These are phyloP conservation scores for Pseudorectes ferrugineus DNA, from an alignment of 2,113 vertebrate species.

Conservation along the genomic window DNA sequence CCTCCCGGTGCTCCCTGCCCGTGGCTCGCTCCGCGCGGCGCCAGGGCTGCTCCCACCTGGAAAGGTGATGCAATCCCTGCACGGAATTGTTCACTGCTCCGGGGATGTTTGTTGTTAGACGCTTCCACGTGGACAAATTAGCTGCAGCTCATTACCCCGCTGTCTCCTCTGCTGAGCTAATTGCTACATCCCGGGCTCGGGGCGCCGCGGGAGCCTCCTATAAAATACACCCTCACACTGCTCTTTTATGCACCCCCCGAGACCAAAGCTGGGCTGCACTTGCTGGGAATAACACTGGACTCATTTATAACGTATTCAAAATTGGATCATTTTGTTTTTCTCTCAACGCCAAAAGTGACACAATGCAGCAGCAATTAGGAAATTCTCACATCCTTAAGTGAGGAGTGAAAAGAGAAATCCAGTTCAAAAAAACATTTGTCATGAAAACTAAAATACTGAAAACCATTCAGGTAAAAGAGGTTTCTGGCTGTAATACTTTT, in stretches of 20 bases:
- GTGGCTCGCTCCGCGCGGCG: background rate
- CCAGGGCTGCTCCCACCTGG: slow-evolving; percentile 36
- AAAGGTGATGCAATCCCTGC: slow-evolving; percentile 70
- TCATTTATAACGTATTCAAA: background rate
- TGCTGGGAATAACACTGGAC: background rate
- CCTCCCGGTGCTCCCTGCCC: background rate
- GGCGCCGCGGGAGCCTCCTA: slow-evolving; percentile 19
- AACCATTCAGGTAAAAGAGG: background rate
- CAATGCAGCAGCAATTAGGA: background rate
- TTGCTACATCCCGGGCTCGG: background rate
- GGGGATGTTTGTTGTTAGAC: slow-evolving; percentile 36
- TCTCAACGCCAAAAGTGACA: background rate
- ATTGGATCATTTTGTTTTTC: background rate
- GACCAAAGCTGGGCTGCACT: background rate
- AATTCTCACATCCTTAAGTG: background rate
- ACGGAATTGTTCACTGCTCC: slow-evolving; percentile 37
- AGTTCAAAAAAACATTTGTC: background rate
- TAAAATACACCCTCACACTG: slow-evolving; percentile 43
- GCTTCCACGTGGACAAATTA: slow-evolving; percentile 59
- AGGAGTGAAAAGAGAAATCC: background rate
- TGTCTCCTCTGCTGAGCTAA: slow-evolving; percentile 43
- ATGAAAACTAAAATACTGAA: background rate
- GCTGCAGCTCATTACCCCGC: background rate
- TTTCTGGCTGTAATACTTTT: background rate
- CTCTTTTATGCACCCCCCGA: slow-evolving; percentile 50